A percentile compares a stretch with the other conserved stretches of the same genome.
These are phyloP conservation scores for Molossus alvarezi DNA, from an alignment of 2,797 vertebrate species.

Conservation along the genomic window DNA sequence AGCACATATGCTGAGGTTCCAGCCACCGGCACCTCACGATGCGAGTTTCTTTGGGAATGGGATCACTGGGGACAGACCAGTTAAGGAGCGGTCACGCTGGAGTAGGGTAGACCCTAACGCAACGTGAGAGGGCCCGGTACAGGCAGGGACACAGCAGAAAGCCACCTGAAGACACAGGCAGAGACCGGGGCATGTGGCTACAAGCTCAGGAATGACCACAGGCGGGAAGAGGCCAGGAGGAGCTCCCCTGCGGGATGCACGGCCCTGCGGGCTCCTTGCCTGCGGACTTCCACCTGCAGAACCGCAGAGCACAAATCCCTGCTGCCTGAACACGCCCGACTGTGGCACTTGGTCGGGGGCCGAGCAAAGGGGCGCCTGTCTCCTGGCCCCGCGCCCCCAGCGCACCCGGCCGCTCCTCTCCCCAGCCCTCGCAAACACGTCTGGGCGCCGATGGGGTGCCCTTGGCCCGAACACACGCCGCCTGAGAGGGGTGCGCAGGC, in stretches of 20 bases:
- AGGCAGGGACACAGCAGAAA: not conserved
- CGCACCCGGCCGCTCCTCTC: rapidly evolving
- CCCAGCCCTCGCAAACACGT: rapidly evolving
- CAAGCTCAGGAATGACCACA: no score
- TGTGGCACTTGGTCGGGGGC: rapidly evolving
- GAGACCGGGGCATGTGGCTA: rapidly evolving
- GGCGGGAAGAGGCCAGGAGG: not conserved
- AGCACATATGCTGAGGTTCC: no score
- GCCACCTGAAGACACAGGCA: not conserved
- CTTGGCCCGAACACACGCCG: rapidly evolving
- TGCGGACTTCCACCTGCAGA: not conserved
- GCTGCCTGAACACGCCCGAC: rapidly evolving
- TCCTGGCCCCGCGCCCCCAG: rapidly evolving
- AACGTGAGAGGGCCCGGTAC: rapidly evolving
- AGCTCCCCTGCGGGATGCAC: rapidly evolving
- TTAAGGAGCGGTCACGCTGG: not conserved
- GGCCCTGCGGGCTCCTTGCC: not conserved
- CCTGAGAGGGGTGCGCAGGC: rapidly evolving
- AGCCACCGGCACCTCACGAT: not conserved
- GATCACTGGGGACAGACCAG: not conserved
- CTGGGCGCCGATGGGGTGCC: not conserved
- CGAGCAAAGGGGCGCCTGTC: rapidly evolving
- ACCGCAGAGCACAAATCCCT: rapidly evolving
- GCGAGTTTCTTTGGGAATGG: not conserved
- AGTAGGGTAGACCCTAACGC: not conserved